Evolutionary conservation across 2,888 invertebrate genomes (phyloP).

Genomic region (Eurytoma adleriae): DNA sequence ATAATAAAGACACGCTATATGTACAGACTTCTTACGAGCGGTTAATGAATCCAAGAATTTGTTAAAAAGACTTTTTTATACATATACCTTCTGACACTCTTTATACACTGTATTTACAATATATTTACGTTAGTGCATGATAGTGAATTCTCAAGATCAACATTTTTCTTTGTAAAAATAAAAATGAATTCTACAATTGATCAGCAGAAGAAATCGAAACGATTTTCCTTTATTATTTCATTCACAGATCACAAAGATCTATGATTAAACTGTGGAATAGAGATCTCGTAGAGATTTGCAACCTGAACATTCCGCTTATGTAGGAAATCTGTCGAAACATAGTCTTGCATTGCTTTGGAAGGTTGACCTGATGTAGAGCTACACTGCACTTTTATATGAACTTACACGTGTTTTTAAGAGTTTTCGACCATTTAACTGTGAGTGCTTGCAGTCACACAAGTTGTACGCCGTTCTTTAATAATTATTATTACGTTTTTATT

Average conservation of each 20-base stretch:
- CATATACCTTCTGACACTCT: constrained; percentile 33
- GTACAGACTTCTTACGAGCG: constrained; percentile 44
- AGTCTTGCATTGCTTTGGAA: constrained; percentile 13
- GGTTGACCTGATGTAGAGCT: constrained; percentile 21
- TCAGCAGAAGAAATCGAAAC: not conserved
- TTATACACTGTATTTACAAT: constrained; percentile 17
- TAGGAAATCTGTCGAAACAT: constrained; percentile 6
- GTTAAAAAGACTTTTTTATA: constrained; percentile 46
- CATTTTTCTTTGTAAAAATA: constrained; percentile 26
- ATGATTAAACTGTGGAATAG: constrained; percentile 31
- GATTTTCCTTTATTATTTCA: constrained; percentile 18
- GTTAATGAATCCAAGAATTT: constrained; percentile 24
- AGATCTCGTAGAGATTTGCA: constrained; percentile 42
- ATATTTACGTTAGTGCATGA: constrained; percentile 33
- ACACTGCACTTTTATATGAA: constrained; percentile 34
- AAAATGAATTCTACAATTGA: not conserved
- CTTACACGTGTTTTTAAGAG: constrained; percentile 26
- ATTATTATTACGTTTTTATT: constrained; percentile 5
- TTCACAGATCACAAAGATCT: constrained; percentile 31
- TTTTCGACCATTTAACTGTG: not conserved
- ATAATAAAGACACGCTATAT: constrained; percentile 45
- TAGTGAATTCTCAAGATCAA: not conserved
- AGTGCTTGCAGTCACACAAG: too few relatives aligned
- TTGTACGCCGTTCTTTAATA: too few relatives aligned
- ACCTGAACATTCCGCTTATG: constrained; percentile 38